phyloP scores from a whole-genome alignment of 2,113 vertebrate genomes.

The Arvicanthis niloticus region DNA sequence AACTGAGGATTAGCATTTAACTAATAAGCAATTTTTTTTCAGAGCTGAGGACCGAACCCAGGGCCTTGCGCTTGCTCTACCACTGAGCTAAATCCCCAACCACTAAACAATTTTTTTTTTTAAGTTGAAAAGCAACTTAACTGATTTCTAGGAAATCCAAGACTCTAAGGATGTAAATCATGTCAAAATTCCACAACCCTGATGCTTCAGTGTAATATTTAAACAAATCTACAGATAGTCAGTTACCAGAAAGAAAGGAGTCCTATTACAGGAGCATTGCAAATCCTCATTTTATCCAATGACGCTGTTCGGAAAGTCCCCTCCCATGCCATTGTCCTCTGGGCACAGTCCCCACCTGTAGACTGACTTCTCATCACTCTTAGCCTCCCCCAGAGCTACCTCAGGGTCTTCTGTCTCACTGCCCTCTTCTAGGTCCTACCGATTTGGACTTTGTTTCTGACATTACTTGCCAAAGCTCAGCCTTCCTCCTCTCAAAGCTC shows the following conservation, averaged over 20 bases:
- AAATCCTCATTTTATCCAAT: background rate
- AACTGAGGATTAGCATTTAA: conserved; percentile 2
- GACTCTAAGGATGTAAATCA: background rate
- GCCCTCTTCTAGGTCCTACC: background rate
- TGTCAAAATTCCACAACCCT: background rate
- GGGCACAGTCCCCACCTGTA: background rate
- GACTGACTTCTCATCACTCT: background rate
- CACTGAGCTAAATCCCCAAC: no score
- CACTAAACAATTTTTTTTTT: background rate
- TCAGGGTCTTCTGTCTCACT: background rate
- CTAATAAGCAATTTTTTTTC: background rate
- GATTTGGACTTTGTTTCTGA: background rate
- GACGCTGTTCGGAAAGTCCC: background rate
- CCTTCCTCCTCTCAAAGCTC: background rate
- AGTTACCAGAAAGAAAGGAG: background rate
- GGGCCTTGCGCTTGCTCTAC: no score
- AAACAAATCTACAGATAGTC: background rate
- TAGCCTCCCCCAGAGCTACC: background rate
- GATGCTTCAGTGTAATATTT: background rate
- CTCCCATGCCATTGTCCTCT: background rate
- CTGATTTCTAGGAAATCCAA: background rate
- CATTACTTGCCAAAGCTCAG: background rate
- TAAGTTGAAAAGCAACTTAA: background rate
- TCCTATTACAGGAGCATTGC: background rate
- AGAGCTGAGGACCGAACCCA: no score